A percentile compares a stretch with the other conserved stretches of the same genome.
Conservation (phyloP, 1,140 invertebrate species). For the Saxidomus purpurata region DNA sequence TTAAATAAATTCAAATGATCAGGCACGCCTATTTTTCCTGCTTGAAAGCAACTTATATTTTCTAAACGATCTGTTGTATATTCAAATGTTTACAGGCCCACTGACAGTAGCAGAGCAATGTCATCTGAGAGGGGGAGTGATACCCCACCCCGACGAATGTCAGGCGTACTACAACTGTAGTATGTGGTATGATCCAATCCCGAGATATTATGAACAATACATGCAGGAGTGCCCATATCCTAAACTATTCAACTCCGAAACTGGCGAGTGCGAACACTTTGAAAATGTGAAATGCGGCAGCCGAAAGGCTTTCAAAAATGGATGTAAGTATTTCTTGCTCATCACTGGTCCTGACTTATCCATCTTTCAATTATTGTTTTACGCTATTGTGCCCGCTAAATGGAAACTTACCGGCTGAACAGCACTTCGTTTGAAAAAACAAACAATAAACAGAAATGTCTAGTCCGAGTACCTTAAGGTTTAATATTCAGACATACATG, state of each 20-base stretch:
- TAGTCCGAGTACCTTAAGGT: too few relatives aligned
- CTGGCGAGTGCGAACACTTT: conserved; percentile 65
- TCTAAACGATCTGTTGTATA: too few relatives aligned
- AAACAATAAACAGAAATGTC: too few relatives aligned
- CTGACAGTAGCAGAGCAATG: conserved; percentile 59
- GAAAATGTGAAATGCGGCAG: conserved; percentile 71
- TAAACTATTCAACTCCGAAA: conserved; percentile 66
- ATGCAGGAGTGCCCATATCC: conserved; percentile 75
- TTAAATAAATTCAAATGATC: too few relatives aligned
- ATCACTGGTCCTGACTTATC: too few relatives aligned
- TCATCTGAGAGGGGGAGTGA: conserved; percentile 16
- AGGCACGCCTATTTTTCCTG: too few relatives aligned
- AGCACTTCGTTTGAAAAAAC: too few relatives aligned
- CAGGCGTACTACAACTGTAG: conserved; percentile 76
- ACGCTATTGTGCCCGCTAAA: too few relatives aligned
- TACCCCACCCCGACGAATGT: conserved; percentile 73
- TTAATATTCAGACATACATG: too few relatives aligned
- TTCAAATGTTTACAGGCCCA: conserved; percentile 39
- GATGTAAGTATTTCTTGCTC: conserved; percentile 57
- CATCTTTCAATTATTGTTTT: too few relatives aligned
- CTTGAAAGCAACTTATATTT: too few relatives aligned
- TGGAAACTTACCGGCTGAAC: too few relatives aligned
- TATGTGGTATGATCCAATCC: conserved; percentile 50
- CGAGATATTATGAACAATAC: conserved; percentile 67
- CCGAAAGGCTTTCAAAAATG: conserved; percentile 66